phyloP scores from a whole-genome alignment of 2,797 vertebrate species.

The Vultur gryphus region DNA sequence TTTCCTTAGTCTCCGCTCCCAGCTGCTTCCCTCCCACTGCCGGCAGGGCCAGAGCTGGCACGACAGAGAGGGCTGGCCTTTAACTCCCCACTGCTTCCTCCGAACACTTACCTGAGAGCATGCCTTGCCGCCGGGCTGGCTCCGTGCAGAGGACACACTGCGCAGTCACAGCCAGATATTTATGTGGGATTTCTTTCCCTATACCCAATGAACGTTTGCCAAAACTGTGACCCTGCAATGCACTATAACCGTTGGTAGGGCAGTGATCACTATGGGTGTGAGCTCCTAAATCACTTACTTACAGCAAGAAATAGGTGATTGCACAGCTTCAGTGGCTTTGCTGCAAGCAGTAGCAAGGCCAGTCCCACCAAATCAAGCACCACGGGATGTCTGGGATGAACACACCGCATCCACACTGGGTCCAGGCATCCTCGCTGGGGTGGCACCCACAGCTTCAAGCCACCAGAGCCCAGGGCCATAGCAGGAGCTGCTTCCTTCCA shows the following conservation, averaged over 20 bases:
- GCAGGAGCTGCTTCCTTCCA: neutral
- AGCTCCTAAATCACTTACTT: neutral
- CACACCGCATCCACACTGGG: neutral
- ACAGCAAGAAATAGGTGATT: neutral
- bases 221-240: neutral
- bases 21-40: neutral
- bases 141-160: neutral
- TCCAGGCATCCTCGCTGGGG: neutral
- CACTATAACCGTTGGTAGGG: neutral
- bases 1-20: neutral
- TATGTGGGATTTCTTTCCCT: neutral
- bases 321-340: neutral
- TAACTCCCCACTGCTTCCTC: neutral
- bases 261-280: neutral
- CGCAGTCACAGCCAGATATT: neutral
- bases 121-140: accelerated
- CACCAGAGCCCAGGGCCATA: neutral
- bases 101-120: accelerated
- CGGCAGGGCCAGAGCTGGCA: accelerated
- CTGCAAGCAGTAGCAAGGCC: neutral
- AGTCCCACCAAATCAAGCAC: neutral
- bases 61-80: neutral
- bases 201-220: neutral
- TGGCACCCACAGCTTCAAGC: neutral
- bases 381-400: accelerated